Conservation (phyloP, 64 coral and sea anemone species). For the Montipora sp. region DNA sequence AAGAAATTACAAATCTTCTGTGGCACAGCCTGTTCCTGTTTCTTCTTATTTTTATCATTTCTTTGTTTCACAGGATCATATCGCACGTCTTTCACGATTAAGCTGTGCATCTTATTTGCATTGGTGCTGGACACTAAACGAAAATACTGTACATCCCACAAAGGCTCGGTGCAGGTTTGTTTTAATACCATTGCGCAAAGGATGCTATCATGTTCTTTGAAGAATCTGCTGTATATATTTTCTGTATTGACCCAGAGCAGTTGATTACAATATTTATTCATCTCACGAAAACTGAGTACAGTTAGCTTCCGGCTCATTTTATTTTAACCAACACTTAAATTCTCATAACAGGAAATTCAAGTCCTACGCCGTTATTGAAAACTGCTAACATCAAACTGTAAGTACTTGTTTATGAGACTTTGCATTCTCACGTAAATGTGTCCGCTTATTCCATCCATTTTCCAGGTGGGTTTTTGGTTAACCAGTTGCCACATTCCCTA, state of each 20-base stretch:
- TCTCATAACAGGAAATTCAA: neutral
- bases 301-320: neutral
- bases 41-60: neutral
- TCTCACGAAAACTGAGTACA: neutral
- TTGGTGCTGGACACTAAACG: constrained; percentile 80
- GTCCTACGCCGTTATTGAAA: neutral
- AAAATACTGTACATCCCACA: constrained; percentile 89
- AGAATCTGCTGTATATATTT: neutral
- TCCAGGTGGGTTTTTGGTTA: no score
- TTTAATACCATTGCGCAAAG: neutral
- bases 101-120: constrained; percentile 80
- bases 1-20: neutral
- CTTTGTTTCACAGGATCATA: constrained; percentile 49
- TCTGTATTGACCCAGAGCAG: neutral
- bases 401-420: neutral
- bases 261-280: neutral
- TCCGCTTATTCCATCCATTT: neutral
- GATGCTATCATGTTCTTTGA: neutral
- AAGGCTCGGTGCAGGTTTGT: constrained; percentile 81
- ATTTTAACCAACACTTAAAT: neutral
- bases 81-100: constrained; percentile 59
- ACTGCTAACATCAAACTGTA: no score
- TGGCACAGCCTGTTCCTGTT: neutral
- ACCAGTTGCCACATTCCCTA: no score
- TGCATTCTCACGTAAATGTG: neutral